These are phyloP conservation scores for Apomyelois bistriatella DNA, from an alignment of 2,888 invertebrate genomes.

Conservation along the genomic window DNA sequence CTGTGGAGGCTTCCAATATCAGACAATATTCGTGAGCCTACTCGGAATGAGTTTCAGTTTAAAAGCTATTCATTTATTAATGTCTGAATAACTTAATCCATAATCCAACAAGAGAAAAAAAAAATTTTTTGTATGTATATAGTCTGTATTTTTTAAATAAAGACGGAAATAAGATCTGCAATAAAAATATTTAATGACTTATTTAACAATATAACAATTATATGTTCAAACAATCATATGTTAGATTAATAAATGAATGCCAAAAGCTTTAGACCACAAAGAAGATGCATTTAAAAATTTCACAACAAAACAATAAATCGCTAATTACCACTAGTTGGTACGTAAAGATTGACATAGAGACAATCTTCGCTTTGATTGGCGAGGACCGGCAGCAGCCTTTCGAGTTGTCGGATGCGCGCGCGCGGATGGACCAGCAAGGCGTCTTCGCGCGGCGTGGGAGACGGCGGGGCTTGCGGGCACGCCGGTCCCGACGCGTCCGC, in stretches of 20 bases:
- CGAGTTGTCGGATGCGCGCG: conserved; percentile 90
- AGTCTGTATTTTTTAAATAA: no score
- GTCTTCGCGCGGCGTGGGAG: conserved; percentile 73
- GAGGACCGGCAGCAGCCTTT: conserved; percentile 89
- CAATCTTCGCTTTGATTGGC: conserved; percentile 98
- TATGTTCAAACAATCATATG: no score
- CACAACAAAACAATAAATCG: not conserved
- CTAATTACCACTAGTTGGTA: conserved; percentile 83
- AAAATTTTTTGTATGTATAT: no score
- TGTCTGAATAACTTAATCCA: no score
- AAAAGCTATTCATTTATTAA: not conserved
- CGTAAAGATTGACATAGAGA: conserved; percentile 97
- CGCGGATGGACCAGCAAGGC: conserved; percentile 88
- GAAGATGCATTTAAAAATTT: no score
- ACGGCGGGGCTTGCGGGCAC: conserved; percentile 89
- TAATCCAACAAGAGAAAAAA: no score
- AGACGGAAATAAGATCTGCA: no score
- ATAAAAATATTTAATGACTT: no score
- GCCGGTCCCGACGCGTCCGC: conserved; percentile 92
- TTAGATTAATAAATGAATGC: no score
- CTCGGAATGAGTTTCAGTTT: not conserved
- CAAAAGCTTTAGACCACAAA: no score
- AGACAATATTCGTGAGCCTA: not conserved
- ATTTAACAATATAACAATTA: no score
- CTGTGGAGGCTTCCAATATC: conserved; percentile 5